Evolutionary conservation across 2,888 invertebrate genomes (phyloP).

Genomic region (Synergus umbraculus): DNA sequence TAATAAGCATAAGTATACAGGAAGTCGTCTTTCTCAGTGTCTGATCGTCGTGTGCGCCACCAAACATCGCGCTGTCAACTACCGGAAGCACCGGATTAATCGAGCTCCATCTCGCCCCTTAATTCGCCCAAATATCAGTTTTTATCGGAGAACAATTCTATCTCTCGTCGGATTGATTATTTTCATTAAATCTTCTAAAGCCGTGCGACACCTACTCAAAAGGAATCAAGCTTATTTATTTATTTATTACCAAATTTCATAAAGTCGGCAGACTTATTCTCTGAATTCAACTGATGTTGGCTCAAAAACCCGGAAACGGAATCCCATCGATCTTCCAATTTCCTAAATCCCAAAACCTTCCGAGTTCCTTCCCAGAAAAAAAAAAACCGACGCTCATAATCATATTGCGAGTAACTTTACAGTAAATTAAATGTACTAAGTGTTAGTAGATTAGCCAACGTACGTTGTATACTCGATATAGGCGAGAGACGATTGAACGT

Average conservation of each 20-base stretch:
- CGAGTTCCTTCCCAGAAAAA: slow-evolving; percentile 46
- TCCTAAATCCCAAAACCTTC: slow-evolving; percentile 14
- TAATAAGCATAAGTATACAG: slow-evolving; percentile 74
- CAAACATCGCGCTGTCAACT: slow-evolving; percentile 63
- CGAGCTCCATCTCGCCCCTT: slow-evolving; percentile 48
- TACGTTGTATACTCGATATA: slow-evolving; percentile 73
- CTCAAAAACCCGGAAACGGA: slow-evolving; percentile 14
- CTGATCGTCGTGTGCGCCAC: slow-evolving; percentile 68
- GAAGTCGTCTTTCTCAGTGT: slow-evolving; percentile 74
- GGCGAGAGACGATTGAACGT: slow-evolving; percentile 61
- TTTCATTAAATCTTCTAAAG: not conserved
- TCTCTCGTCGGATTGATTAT: slow-evolving; percentile 42
- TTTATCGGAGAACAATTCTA: slow-evolving; percentile 42
- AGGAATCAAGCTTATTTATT: too few species aligned
- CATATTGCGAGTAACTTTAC: slow-evolving; percentile 68
- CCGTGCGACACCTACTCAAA: too few species aligned
- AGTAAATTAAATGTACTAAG: slow-evolving; percentile 75
- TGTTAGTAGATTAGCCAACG: slow-evolving; percentile 76
- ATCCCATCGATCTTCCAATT: slow-evolving; percentile 44
- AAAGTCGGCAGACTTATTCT: not conserved
- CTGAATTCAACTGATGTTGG: not conserved
- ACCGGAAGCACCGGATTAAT: slow-evolving; percentile 63
- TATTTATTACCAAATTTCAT: not conserved
- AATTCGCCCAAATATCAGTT: slow-evolving; percentile 21
- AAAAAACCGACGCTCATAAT: slow-evolving; percentile 48